phyloP scores from a whole-genome alignment of 53 echinoderm and acorn worm species.

The Patiria pectinifera region DNA sequence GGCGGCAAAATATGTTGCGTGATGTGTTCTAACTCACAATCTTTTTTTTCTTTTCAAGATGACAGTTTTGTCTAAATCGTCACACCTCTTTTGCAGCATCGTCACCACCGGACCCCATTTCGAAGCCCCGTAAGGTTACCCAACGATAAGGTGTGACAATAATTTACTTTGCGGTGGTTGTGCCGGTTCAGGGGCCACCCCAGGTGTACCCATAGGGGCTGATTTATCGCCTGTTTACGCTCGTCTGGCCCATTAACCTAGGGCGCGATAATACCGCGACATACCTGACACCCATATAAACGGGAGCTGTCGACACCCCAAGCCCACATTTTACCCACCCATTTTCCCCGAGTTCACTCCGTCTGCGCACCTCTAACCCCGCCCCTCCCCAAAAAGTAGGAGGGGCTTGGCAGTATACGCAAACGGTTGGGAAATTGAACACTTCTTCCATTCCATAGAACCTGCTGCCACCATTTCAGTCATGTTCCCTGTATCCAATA shows the following conservation, averaged over 20 bases:
- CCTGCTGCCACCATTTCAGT: too few species aligned
- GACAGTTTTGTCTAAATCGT: background rate
- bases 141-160: background rate
- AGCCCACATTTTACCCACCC: slow-evolving; percentile 10
- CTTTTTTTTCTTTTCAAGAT: background rate
- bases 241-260: slow-evolving; percentile 34
- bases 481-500: too few species aligned
- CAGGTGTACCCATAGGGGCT: background rate
- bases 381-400: too few species aligned
- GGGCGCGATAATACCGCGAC: background rate
- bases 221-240: slow-evolving; percentile 21
- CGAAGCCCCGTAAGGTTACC: background rate
- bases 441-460: too few species aligned
- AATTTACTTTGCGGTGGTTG: background rate
- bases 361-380: background rate
- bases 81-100: background rate
- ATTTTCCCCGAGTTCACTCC: background rate
- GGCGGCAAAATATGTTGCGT: background rate
- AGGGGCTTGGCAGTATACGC: too few species aligned
- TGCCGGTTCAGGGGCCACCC: background rate
- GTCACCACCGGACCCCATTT: background rate
- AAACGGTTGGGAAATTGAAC: too few species aligned
- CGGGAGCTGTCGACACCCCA: slow-evolving; percentile 9
- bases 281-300: background rate
- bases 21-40: background rate